Percentiles rank a stretch among this genome's conserved stretches.
Evolutionary conservation across 2,888 invertebrate species (phyloP).

Genomic region (Cosmopolites sordidus): DNA sequence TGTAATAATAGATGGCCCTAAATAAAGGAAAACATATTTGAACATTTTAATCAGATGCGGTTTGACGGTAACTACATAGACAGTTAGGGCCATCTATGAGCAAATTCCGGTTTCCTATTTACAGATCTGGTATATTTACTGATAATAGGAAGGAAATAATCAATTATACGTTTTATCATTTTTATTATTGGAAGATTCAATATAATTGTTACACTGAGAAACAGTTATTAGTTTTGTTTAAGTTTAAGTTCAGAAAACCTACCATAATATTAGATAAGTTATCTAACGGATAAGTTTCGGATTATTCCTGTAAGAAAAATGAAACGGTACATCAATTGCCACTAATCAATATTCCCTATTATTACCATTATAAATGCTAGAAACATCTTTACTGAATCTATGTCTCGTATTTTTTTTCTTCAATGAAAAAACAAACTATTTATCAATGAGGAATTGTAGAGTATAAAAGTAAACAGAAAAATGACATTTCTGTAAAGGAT

Average conservation of each 20-base stretch:
- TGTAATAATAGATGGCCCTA: too few species aligned
- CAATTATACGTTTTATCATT: slow-evolving; percentile 15
- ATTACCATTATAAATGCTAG: slow-evolving; percentile 9
- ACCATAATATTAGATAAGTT: slow-evolving; percentile 17
- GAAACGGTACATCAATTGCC: slow-evolving; percentile 2
- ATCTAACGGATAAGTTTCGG: slow-evolving; percentile 12
- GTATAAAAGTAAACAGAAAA: too few species aligned
- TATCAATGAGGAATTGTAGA: too few species aligned
- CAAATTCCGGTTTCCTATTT: too few species aligned
- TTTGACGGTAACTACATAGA: too few species aligned
- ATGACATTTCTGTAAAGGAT: too few species aligned
- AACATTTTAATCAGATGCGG: too few species aligned
- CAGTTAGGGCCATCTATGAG: too few species aligned
- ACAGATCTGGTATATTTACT: not conserved
- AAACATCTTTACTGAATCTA: not conserved
- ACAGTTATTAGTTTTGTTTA: slow-evolving; percentile 16
- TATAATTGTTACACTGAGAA: slow-evolving; percentile 26
- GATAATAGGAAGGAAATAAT: not conserved
- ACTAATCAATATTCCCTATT: not conserved
- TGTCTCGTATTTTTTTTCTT: not conserved
- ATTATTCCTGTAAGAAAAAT: slow-evolving; percentile 6
- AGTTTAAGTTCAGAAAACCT: slow-evolving; percentile 9
- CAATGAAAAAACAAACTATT: not conserved
- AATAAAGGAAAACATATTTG: too few species aligned
- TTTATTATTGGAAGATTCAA: slow-evolving; percentile 26